Base-by-base conservation (phyloP, 2,113 vertebrate genomes). In the Micromys minutus region DNA sequence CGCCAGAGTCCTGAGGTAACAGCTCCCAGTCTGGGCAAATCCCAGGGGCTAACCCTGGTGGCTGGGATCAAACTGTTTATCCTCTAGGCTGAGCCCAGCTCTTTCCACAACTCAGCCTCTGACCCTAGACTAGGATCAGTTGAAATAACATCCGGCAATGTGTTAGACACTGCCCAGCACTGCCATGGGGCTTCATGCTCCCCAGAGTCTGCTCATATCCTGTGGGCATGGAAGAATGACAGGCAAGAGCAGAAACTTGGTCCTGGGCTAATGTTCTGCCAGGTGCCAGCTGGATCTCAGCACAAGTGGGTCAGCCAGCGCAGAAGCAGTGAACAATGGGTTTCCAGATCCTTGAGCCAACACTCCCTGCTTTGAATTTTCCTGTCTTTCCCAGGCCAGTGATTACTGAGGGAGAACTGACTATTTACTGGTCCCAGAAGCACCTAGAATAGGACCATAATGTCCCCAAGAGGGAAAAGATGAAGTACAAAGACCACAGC, bases 141-240 rank as follows among this genome's bases (percentile, higher is more conserved):
- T 94, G 87, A 94, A 93, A 72, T 4, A n/a, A 80, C 83, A 76
- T 7, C 19, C 16, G 61, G 87, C 89, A 96, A 69, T 93, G 84
- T 5, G 15, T 0, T 29, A 47, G 9, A 42, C 50, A 63, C 69
- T 80, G 94, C 94, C 96, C 9, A 59, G 88, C 0, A 3, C 77
- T 34, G 7, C 29, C 74, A 84, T 0, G 36, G 80, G 84, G 75
- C 80, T 57, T 52, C 36, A 5, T 17, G 59, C 71, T 93, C 65
- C 74, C 34, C 31, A 5, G 55, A 79, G 83, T 45, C 87, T 29
- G 8, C 24, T 83, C 34, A 17, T 75, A 22, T 39, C 45, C 77
- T 15, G 19, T 26, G 72, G 71, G 45, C 0, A 1, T 29, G 52
- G 52, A 81, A 34, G 39, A 83, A 52, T 50, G 36, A 36, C 47